phyloP scores from a whole-genome alignment of 2,113 vertebrate genomes.

The Erinaceus europaeus region DNA sequence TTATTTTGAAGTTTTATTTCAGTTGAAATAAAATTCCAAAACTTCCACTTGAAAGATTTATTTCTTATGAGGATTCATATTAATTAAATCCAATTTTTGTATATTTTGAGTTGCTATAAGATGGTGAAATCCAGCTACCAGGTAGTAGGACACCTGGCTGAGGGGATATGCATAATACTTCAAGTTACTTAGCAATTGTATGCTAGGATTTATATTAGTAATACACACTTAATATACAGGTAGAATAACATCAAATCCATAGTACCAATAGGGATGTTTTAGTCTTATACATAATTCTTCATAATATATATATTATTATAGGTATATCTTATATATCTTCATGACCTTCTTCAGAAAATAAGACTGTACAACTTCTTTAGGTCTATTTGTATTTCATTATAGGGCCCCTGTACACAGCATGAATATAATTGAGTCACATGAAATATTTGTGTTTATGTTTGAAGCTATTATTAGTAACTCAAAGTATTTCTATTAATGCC shows the following conservation, averaged over 20 bases:
- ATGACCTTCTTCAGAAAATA: constrained; percentile 32
- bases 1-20: too few species aligned
- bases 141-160: too few species aligned
- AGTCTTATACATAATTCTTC: too few species aligned
- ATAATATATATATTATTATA: not conserved
- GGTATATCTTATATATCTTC: not conserved
- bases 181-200: not conserved
- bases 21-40: too few species aligned
- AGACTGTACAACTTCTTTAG: not conserved
- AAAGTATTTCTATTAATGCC: constrained; percentile 38
- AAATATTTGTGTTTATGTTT: constrained; percentile 53
- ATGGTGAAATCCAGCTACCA: too few species aligned
- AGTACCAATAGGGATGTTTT: constrained; percentile 8
- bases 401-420: not conserved
- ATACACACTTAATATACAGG: not conserved
- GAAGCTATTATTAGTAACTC: constrained; percentile 25
- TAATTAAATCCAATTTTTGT: not conserved
- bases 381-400: not conserved
- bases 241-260: not conserved
- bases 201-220: not conserved
- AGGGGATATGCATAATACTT: too few species aligned
- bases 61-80: not conserved
- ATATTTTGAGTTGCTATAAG: not conserved
- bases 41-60: not conserved
- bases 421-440: not conserved